These are phyloP conservation scores for Meliscaeva auricollis DNA, from an alignment of 2,888 invertebrate genomes.

Conservation along the genomic window DNA sequence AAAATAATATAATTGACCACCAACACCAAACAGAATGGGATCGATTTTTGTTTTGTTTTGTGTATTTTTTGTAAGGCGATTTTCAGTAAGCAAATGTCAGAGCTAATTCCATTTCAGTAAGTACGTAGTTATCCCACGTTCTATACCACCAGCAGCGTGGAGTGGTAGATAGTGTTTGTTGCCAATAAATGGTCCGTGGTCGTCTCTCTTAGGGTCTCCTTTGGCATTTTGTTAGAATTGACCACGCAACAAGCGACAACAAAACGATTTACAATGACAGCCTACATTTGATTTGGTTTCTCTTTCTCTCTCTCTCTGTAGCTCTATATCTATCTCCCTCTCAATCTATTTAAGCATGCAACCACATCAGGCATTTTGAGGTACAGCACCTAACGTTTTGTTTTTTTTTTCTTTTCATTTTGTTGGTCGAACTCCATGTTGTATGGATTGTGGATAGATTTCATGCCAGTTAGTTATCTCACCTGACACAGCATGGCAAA, in stretches of 20 bases:
- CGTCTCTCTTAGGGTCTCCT: conserved; percentile 49
- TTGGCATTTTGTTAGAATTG: conserved; percentile 65
- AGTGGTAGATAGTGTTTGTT: conserved; percentile 24
- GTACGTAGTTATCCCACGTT: conserved; percentile 75
- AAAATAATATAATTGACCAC: conserved; percentile 63
- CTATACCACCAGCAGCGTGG: conserved; percentile 38
- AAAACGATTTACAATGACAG: conserved; percentile 74
- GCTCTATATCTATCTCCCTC: neutral
- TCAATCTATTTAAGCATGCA: conserved; percentile 9
- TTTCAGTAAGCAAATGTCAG: conserved; percentile 71
- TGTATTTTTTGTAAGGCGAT: too few relatives aligned
- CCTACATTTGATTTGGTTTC: conserved; percentile 40
- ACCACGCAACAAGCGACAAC: conserved; percentile 73
- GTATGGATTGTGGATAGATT: conserved; percentile 47
- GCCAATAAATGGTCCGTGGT: conserved; percentile 45
- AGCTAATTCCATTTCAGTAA: conserved; percentile 74
- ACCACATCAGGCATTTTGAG: conserved; percentile 28
- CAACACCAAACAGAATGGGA: conserved; percentile 35
- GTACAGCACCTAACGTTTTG: conserved; percentile 53
- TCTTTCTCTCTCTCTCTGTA: conserved; percentile 1
- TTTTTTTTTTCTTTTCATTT: neutral
- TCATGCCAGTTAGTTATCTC: conserved; percentile 66
- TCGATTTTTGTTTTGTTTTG: neutral
- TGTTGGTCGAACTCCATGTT: neutral
- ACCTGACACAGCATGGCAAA: conserved; percentile 59